Evolutionary conservation across 92 coral and sea anemone species (phyloP).

Genomic region (Palythoa caribaeorum): DNA sequence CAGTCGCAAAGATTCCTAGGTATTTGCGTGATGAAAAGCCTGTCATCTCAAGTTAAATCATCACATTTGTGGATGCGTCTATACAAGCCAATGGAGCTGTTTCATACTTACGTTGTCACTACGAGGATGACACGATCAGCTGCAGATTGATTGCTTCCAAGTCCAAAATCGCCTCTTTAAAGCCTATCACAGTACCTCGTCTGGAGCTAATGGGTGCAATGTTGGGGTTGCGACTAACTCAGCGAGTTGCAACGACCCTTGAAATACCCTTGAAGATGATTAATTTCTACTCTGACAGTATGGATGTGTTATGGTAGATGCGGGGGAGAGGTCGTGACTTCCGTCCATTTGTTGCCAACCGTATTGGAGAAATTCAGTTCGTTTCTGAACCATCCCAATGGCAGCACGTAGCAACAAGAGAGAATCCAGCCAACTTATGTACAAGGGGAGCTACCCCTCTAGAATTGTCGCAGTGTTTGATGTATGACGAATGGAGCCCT

Average conservation of each 20-base stretch:
- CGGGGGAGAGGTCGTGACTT: constrained; percentile 65
- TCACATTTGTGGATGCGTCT: constrained; percentile 69
- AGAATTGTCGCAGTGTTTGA: no score
- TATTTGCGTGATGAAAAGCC: constrained; percentile 49
- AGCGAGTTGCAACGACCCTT: constrained; percentile 29
- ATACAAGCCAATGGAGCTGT: constrained; percentile 62
- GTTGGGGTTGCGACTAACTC: constrained; percentile 51
- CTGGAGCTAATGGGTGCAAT: constrained; percentile 72
- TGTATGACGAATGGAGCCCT: no score
- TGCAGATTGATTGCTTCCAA: constrained; percentile 68
- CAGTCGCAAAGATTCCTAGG: constrained; percentile 37
- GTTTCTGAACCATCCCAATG: constrained; percentile 68
- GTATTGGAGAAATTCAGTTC: constrained; percentile 66
- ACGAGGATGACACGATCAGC: constrained; percentile 37
- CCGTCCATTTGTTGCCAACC: constrained; percentile 75
- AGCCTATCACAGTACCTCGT: constrained; percentile 65
- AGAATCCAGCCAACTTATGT: no score
- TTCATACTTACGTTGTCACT: constrained; percentile 46
- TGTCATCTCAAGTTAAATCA: constrained; percentile 24
- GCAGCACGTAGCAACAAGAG: constrained; percentile 48
- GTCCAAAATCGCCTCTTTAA: constrained; percentile 69
- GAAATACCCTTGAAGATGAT: constrained; percentile 55
- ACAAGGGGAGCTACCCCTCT: background rate
- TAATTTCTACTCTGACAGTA: constrained; percentile 25
- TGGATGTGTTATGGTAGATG: constrained; percentile 64